Evolutionary conservation across 2,797 vertebrate species (phyloP).

Genomic region (Microctenopoma stevenorrisi): DNA sequence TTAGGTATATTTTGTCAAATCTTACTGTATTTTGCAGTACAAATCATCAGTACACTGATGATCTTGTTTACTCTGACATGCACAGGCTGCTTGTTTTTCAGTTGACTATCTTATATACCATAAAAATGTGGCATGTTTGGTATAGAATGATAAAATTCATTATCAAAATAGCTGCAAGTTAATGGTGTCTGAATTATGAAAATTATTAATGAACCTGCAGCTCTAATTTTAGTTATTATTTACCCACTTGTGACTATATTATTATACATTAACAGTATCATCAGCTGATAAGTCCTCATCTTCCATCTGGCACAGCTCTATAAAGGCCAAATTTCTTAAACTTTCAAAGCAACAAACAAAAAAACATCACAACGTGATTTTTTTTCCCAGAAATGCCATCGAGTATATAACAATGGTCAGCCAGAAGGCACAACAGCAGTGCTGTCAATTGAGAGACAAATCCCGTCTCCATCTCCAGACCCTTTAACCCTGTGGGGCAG

Average conservation of each 20-base stretch:
- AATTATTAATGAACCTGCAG: not conserved
- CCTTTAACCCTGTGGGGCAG: conserved; percentile 81
- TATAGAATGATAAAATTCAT: not conserved
- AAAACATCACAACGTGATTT: not conserved
- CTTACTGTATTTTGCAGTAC: not conserved
- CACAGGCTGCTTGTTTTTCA: not conserved
- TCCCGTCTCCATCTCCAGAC: conserved; percentile 77
- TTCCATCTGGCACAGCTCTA: not conserved
- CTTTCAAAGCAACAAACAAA: not conserved
- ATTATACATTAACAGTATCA: not conserved
- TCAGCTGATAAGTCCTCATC: not conserved
- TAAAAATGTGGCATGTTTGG: not conserved
- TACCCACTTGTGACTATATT: not conserved
- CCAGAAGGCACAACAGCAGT: conserved; percentile 73
- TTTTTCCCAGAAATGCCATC: conserved; percentile 24
- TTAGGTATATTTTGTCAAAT: no score
- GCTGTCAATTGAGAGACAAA: conserved; percentile 80
- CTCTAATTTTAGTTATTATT: no score
- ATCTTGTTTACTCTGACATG: no score
- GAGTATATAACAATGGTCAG: conserved; percentile 49
- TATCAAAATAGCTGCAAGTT: not conserved
- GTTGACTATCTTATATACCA: not conserved
- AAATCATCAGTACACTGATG: not conserved
- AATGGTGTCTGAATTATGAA: not conserved
- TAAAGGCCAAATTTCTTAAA: not conserved